These are phyloP conservation scores for Bembecia ichneumoniformis DNA, from an alignment of 2,888 invertebrate species.

Conservation along the genomic window DNA sequence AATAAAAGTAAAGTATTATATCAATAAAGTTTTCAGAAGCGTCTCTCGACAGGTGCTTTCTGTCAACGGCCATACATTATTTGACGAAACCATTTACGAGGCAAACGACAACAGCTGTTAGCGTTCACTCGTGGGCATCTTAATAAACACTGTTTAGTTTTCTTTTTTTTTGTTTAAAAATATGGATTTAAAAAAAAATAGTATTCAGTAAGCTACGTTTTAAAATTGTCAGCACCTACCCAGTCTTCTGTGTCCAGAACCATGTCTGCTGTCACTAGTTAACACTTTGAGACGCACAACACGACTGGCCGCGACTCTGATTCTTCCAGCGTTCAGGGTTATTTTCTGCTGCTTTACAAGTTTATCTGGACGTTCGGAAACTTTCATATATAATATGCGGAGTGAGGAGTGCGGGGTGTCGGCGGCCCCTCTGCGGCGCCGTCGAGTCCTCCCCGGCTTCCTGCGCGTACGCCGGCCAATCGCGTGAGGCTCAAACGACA, in stretches of 20 bases:
- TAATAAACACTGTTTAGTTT: slow-evolving; percentile 16
- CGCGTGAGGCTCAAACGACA: slow-evolving; percentile 64
- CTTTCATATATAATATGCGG: slow-evolving; percentile 49
- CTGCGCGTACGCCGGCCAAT: slow-evolving; percentile 60
- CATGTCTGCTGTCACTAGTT: slow-evolving; percentile 68
- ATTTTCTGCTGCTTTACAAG: slow-evolving; percentile 62
- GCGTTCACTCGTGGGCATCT: slow-evolving; percentile 27
- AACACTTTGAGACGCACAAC: slow-evolving; percentile 72
- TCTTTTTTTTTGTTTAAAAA: neutral
- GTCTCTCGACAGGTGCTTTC: neutral
- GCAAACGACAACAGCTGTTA: slow-evolving; percentile 35
- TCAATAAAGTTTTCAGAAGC: too few relatives aligned
- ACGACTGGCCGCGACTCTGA: slow-evolving; percentile 59
- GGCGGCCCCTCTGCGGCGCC: slow-evolving; percentile 25
- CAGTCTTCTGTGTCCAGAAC: slow-evolving; percentile 69
- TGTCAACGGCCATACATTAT: neutral
- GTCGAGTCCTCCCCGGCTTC: slow-evolving; percentile 52
- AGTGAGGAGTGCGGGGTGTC: slow-evolving; percentile 27
- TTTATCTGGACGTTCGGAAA: slow-evolving; percentile 50
- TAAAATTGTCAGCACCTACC: slow-evolving; percentile 41
- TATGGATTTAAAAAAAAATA: too few relatives aligned
- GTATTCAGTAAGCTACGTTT: neutral
- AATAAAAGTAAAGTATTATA: too few relatives aligned
- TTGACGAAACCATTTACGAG: slow-evolving; percentile 18
- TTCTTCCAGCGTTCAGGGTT: slow-evolving; percentile 68